These are phyloP conservation scores for Oncorhynchus keta DNA, from an alignment of 2,113 vertebrate genomes.

Conservation along the genomic window DNA sequence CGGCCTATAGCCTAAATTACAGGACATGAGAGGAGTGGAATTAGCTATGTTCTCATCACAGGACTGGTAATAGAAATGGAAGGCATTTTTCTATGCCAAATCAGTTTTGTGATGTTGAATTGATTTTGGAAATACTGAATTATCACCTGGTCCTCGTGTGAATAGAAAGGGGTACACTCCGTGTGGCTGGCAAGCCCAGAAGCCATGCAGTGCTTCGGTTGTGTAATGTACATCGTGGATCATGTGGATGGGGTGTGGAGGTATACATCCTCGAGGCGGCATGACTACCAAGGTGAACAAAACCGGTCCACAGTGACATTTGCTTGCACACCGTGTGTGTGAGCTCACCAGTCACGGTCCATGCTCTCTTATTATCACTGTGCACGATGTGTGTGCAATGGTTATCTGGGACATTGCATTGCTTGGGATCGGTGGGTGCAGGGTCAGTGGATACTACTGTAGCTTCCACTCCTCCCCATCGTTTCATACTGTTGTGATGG, in stretches of 20 bases:
- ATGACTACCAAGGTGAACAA: conserved; percentile 41
- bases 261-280: conserved; percentile 10
- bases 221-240: background rate
- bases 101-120: too few relatives aligned
- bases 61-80: too few relatives aligned
- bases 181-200: background rate
- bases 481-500: conserved; percentile 45
- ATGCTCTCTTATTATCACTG: too few relatives aligned
- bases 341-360: too few relatives aligned
- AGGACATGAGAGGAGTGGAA: too few relatives aligned
- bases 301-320: conserved; percentile 39
- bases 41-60: too few relatives aligned
- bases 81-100: background rate
- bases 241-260: background rate
- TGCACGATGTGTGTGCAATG: too few relatives aligned
- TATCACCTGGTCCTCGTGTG: background rate
- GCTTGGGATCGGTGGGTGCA: too few relatives aligned
- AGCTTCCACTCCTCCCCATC: conserved; percentile 19
- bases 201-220: conserved; percentile 12
- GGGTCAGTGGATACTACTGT: too few relatives aligned
- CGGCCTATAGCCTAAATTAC: too few relatives aligned
- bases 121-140: background rate
- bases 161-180: background rate
- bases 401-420: too few relatives aligned
- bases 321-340: background rate